These are phyloP conservation scores for Limnodromus scolopaceus DNA, from an alignment of 2,797 vertebrate genomes.

Conservation along the genomic window DNA sequence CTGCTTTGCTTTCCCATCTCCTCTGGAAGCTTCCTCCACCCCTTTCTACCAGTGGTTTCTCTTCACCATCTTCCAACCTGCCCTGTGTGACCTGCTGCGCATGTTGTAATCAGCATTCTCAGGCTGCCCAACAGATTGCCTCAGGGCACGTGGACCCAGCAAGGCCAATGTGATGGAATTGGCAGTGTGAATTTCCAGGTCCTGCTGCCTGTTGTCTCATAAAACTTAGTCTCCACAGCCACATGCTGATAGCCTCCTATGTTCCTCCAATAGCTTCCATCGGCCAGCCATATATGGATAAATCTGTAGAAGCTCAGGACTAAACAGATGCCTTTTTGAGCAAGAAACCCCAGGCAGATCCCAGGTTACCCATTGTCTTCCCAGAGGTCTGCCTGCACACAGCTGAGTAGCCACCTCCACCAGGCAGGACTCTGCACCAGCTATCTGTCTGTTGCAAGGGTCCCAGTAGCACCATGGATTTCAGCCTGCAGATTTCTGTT, in stretches of 20 bases:
- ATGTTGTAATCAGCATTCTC: background rate
- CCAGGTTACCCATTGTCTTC: background rate
- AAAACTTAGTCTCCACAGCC: background rate
- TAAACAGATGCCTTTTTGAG: background rate
- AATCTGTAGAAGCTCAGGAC: background rate
- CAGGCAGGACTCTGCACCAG: background rate
- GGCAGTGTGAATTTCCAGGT: background rate
- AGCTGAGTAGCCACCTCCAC: background rate
- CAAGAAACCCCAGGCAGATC: background rate
- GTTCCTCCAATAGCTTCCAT: background rate
- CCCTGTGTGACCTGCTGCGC: background rate
- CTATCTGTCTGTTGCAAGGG: rapidly evolving
- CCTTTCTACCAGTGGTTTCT: background rate
- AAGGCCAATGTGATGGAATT: background rate
- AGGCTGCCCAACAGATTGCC: rapidly evolving
- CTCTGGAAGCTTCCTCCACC: background rate
- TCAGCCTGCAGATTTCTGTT: background rate
- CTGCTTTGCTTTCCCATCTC: background rate
- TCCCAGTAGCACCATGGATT: background rate
- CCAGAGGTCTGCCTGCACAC: background rate
- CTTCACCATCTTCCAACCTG: background rate
- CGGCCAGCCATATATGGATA: background rate
- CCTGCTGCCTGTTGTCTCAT: background rate
- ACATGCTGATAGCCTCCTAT: rapidly evolving
- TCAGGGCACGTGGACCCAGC: background rate